Evolutionary conservation across 2,888 invertebrate species (phyloP).

Genomic region (Neoascia interrupta): DNA sequence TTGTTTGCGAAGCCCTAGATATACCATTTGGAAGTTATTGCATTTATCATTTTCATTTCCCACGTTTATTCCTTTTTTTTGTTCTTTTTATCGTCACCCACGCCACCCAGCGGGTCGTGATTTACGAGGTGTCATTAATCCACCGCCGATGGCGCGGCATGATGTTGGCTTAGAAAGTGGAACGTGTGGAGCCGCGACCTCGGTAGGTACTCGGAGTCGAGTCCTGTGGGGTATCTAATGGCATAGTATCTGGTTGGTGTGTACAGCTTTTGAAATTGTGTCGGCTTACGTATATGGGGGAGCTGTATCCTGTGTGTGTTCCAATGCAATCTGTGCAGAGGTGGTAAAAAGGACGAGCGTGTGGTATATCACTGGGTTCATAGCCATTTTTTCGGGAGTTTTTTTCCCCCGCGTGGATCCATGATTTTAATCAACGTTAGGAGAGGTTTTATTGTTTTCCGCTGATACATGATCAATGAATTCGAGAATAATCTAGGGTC

Average conservation of each 20-base stretch:
- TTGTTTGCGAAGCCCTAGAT: slow-evolving; percentile 63
- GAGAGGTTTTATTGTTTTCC: slow-evolving; percentile 24
- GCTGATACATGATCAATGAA: too few relatives aligned
- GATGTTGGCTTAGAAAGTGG: slow-evolving; percentile 24
- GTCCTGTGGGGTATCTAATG: slow-evolving; percentile 36
- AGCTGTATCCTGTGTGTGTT: slow-evolving; percentile 39
- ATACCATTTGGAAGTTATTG: slow-evolving; percentile 69
- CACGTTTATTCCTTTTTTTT: slow-evolving; percentile 39
- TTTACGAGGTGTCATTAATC: slow-evolving; percentile 70
- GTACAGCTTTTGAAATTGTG: slow-evolving; percentile 27
- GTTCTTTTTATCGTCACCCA: slow-evolving; percentile 9
- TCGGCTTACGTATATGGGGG: slow-evolving; percentile 54
- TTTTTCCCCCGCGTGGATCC: neutral
- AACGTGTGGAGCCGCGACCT: slow-evolving; percentile 26
- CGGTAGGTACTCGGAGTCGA: slow-evolving; percentile 17
- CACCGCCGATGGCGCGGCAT: slow-evolving; percentile 50
- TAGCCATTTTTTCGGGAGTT: slow-evolving; percentile 14
- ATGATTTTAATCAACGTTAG: slow-evolving; percentile 26
- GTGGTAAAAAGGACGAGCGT: neutral
- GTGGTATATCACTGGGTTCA: too few relatives aligned
- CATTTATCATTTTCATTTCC: slow-evolving; percentile 69
- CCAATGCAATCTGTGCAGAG: slow-evolving; percentile 49
- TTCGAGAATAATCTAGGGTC: too few relatives aligned
- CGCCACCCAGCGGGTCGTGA: slow-evolving; percentile 30
- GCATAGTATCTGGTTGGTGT: slow-evolving; percentile 18